A percentile compares a stretch with the other conserved stretches of the same genome.
These are phyloP conservation scores for Fistularia commersonii DNA, from an alignment of 2,797 vertebrate genomes.

Conservation along the genomic window DNA sequence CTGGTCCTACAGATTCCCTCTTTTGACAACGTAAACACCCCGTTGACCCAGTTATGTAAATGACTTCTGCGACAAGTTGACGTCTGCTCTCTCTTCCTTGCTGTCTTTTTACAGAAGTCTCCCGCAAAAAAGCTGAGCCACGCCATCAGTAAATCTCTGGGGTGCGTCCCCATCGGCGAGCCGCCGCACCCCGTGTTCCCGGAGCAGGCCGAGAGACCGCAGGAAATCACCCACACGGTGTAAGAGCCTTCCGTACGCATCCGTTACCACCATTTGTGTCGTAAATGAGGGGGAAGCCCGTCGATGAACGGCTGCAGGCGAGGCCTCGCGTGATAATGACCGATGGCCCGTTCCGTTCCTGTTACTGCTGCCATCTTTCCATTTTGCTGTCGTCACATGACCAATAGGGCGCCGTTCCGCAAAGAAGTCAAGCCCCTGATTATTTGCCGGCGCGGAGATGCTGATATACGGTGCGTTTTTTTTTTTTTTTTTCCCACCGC, in stretches of 20 bases:
- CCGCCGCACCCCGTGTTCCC: constrained; percentile 91
- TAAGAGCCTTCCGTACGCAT: constrained; percentile 71
- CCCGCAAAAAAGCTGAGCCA: constrained; percentile 99
- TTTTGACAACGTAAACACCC: constrained; percentile 19
- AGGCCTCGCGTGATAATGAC: constrained; percentile 19
- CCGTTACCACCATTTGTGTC: constrained; percentile 11
- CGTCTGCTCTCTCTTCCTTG: constrained; percentile 8
- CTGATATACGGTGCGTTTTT: constrained; percentile 42
- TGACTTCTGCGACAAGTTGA: constrained; percentile 20
- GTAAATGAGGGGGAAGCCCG: constrained; percentile 14
- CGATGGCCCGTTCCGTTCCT: constrained; percentile 36
- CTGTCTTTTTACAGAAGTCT: constrained; percentile 85
- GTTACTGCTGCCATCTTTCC: constrained; percentile 46
- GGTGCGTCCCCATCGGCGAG: constrained; percentile 92
- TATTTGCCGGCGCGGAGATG: constrained; percentile 36
- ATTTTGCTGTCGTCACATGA: constrained; percentile 28
- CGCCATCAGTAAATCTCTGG: constrained; percentile 95
- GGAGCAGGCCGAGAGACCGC: constrained; percentile 91
- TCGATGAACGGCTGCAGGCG: constrained; percentile 26
- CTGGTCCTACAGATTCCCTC: constrained; percentile 15
- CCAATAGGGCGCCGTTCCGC: constrained; percentile 25
- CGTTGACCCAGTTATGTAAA: constrained; percentile 38
- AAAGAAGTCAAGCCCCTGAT: constrained; percentile 29
- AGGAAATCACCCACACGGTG: constrained; percentile 90
- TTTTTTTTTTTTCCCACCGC: too few relatives aligned